Evolutionary conservation across 2,888 invertebrate genomes (phyloP), one percentile per base, ranked within the genome.

Genomic region (Caenorhabditis sp.): DNA sequence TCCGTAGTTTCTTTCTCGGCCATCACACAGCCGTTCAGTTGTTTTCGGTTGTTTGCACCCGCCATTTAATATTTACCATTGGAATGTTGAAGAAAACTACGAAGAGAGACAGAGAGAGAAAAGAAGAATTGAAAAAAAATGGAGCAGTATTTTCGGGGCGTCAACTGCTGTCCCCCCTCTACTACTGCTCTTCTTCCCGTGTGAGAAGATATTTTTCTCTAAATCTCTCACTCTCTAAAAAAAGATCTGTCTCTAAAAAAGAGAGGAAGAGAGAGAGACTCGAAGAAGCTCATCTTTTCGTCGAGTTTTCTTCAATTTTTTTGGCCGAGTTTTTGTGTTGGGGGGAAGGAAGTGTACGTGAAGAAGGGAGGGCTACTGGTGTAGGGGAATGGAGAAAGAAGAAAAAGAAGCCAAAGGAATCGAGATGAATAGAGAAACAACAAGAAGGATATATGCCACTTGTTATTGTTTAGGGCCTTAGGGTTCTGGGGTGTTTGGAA

Each of bases 281-380:
- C n/a, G n/a, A 47, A 44, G 54, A 56, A 56, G 56, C 44, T 70
- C 70, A 70, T 41, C 70, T 70, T 56, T 70, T 70, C n/a, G 35
- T 2, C n/a, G 7, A 54, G 54, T 54, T 54, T 54, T 54, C 44
- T 44, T 38, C 38, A 38, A 38, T 38, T 38, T 44, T 26, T 63
- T 44, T 26, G n/a, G 22, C 19, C 16, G 44, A 8, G 51, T 24
- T 22, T 7, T 10, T 10, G n/a, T n/a, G n/a, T n/a, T n/a, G n/a
- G n/a, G 51, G 5, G n/a, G 44, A 44, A 44, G 14, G 5, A 16
- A 16, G 47, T 47, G 38, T 47, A 47, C 19, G 47, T 44, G 47
- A 1, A 7, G 19, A 19, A 12, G 38, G 38, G 38, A 12, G 38
- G 38, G 38, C 10, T 38, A 38, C 47, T 47, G 47, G n/a, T 47